Percentiles rank a stretch among this genome's conserved stretches.
Conservation (phyloP, 2,888 invertebrate species). For the Muschampia plurimacula region DNA sequence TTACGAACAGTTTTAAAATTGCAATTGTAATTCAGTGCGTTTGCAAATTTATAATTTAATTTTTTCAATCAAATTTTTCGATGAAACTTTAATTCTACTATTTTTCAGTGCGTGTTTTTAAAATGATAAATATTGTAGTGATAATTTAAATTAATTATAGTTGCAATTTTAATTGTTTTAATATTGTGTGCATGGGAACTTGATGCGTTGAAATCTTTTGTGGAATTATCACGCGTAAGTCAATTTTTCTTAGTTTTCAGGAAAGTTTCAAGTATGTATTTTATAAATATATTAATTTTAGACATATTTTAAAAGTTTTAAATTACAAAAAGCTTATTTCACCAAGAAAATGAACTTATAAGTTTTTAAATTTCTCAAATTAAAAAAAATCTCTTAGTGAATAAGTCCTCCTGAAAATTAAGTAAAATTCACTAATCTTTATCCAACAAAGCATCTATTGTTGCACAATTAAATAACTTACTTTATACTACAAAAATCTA, state of each 20-base stretch:
- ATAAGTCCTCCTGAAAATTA: conserved; percentile 25
- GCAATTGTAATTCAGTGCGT: conserved; percentile 36
- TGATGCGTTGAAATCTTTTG: conserved; percentile 1
- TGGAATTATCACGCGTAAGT: conserved; percentile 17
- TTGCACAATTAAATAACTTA: no score
- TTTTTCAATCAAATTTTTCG: not conserved
- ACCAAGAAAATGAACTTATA: no score
- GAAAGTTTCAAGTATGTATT: not conserved
- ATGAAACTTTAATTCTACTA: not conserved
- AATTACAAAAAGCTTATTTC: not conserved
- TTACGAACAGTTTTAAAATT: conserved; percentile 21
- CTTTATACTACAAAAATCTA: no score
- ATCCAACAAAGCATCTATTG: no score
- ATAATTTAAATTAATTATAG: conserved; percentile 7
- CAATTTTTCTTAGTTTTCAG: conserved; percentile 35
- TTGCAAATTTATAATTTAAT: not conserved
- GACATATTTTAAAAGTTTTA: not conserved
- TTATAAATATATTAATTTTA: conserved; percentile 1
- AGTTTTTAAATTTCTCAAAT: not conserved
- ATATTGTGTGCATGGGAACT: conserved; percentile 8
- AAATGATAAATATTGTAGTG: not conserved
- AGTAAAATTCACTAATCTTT: conserved; percentile 15
- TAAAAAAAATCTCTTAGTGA: not conserved
- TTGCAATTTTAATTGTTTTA: conserved; percentile 34
- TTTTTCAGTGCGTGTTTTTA: conserved; percentile 3